Conservation (phyloP, 37 sponge, comb jelly and placozoan genomes). For the Amphimedon queenslandica region DNA sequence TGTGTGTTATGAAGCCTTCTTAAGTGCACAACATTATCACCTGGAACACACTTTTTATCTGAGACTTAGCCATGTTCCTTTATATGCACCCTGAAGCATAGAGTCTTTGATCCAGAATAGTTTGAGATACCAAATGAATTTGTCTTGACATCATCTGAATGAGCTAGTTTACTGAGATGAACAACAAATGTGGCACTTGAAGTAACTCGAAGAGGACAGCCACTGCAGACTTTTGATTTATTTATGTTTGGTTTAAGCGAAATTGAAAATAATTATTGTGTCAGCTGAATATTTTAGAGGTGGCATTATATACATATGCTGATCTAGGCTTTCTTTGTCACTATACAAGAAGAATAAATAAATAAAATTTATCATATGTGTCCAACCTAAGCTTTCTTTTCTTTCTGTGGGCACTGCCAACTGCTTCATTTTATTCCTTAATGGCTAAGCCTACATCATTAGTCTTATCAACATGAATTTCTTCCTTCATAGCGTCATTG, state of each 20-base stretch:
- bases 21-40: slow-evolving; percentile 25
- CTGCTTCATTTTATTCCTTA: too few species aligned
- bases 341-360: too few species aligned
- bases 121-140: slow-evolving; percentile 2
- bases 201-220: neutral
- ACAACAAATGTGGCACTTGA: slow-evolving; percentile 15
- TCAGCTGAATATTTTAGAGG: slow-evolving; percentile 1
- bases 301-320: slow-evolving; percentile 3
- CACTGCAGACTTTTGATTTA: neutral
- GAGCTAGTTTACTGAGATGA: neutral
- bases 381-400: too few species aligned
- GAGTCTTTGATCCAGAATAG: slow-evolving; percentile 3
- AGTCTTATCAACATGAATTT: too few species aligned
- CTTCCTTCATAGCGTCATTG: neutral
- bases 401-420: too few species aligned
- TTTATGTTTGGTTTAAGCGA: slow-evolving; percentile 5
- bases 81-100: neutral
- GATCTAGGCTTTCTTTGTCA: neutral
- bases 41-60: slow-evolving; percentile 27
- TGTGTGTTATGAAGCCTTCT: slow-evolving; percentile 31
- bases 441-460: too few species aligned
- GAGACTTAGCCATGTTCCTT: slow-evolving; percentile 2
- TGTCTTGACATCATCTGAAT: slow-evolving; percentile 3
- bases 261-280: neutral
- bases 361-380: too few species aligned